Percentiles rank a stretch among this genome's conserved stretches.
These are phyloP conservation scores for Muscicapa striata DNA, from an alignment of 2,797 vertebrate genomes.

Conservation along the genomic window DNA sequence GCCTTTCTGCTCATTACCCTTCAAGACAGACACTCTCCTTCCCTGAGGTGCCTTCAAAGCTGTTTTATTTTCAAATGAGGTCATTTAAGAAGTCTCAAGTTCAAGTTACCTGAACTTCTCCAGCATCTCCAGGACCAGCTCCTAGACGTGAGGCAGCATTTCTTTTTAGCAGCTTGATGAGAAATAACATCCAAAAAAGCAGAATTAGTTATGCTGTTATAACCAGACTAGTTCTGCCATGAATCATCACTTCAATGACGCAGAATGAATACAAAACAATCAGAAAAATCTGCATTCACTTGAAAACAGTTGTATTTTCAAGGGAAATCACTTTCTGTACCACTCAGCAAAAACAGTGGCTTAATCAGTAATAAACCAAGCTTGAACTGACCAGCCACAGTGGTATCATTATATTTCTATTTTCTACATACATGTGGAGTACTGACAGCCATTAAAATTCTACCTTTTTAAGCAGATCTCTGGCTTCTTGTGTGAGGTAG, in stretches of 20 bases:
- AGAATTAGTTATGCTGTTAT: background rate
- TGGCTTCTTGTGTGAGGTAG: conserved; percentile 99
- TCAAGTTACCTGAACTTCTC: conserved; percentile 89
- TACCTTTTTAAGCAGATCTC: conserved; percentile 97
- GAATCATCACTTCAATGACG: background rate
- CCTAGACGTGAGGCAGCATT: conserved; percentile 91
- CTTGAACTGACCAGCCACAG: background rate
- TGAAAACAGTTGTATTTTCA: background rate
- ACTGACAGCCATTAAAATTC: background rate
- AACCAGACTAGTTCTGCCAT: background rate
- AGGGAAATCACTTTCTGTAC: background rate
- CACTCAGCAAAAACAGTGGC: background rate
- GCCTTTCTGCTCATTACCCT: background rate
- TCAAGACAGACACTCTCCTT: background rate
- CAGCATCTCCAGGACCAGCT: conserved; percentile 88
- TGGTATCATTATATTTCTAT: background rate
- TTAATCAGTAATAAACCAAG: background rate
- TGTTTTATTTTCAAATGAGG: background rate
- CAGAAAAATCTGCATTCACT: background rate
- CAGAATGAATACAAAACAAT: background rate
- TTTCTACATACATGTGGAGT: background rate
- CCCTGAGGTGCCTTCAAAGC: background rate
- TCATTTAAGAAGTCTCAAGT: background rate
- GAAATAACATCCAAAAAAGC: background rate
- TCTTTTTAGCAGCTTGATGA: conserved; percentile 92